Conservation (phyloP, 2,113 vertebrate genomes). For the Ibidorhyncha struthersii region DNA sequence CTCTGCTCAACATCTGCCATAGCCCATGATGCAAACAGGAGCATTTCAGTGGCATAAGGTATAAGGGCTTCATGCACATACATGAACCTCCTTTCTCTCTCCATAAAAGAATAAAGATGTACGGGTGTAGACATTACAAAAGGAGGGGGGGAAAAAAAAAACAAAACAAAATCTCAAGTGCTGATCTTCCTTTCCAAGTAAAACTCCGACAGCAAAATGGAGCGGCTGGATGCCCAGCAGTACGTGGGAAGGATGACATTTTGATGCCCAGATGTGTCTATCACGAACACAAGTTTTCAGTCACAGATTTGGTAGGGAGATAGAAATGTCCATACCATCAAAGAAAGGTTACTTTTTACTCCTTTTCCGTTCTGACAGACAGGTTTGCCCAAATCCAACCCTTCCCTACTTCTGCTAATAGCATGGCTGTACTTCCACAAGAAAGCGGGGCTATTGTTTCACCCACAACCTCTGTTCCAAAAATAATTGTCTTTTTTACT, state of each 20-base stretch:
- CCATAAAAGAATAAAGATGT: background rate
- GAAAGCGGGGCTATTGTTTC: background rate
- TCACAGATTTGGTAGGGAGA: background rate
- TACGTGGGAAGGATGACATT: background rate
- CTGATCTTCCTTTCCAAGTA: background rate
- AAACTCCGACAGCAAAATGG: background rate
- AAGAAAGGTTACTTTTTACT: background rate
- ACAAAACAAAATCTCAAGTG: background rate
- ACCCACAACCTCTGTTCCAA: background rate
- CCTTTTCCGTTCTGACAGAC: background rate
- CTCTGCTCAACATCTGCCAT: background rate
- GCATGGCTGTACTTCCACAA: background rate
- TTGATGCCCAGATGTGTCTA: background rate
- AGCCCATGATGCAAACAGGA: background rate
- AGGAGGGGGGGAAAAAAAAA: background rate
- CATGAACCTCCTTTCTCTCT: background rate
- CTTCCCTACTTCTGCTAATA: background rate
- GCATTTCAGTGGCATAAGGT: background rate
- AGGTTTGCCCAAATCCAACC: background rate
- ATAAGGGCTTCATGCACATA: background rate
- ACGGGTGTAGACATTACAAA: background rate
- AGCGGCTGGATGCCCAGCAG: accelerated
- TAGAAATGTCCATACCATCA: background rate
- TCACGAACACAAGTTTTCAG: background rate
- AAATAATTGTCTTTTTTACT: background rate